These are phyloP conservation scores for Julus scanicus DNA, from an alignment of 2,888 invertebrate genomes.

Conservation along the genomic window DNA sequence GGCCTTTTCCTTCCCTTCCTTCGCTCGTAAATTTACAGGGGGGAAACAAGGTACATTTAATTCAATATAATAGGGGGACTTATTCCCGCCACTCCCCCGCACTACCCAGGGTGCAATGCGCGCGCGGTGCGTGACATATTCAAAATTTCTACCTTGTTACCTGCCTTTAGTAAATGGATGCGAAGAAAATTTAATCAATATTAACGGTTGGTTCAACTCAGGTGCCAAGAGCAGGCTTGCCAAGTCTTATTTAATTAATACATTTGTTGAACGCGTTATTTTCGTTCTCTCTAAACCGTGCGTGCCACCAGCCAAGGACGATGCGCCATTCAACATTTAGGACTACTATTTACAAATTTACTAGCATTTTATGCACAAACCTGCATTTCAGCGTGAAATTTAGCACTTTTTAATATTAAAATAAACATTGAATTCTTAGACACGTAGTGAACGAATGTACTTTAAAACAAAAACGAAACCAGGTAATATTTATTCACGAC, in stretches of 20 bases:
- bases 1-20: background rate
- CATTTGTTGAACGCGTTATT: conserved; percentile 35
- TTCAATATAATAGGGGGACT: background rate
- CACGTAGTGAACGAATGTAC: too few species aligned
- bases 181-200: conserved; percentile 39
- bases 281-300: background rate
- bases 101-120: background rate
- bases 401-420: too few species aligned
- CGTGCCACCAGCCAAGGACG: background rate
- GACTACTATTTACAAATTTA: background rate
- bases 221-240: conserved; percentile 22
- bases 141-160: conserved; percentile 38
- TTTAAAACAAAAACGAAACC: too few species aligned
- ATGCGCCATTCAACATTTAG: background rate
- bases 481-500: too few species aligned
- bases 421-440: too few species aligned
- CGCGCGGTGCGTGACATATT: conserved; percentile 41
- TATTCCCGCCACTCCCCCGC: background rate
- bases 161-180: conserved; percentile 36
- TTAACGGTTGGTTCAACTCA: conserved; percentile 22
- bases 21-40: background rate
- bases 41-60: background rate
- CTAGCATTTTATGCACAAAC: background rate
- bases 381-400: too few species aligned
- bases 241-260: conserved; percentile 27